Base-by-base conservation (phyloP, 1,140 invertebrate genomes). In the Zaprionus lachaisei region DNA sequence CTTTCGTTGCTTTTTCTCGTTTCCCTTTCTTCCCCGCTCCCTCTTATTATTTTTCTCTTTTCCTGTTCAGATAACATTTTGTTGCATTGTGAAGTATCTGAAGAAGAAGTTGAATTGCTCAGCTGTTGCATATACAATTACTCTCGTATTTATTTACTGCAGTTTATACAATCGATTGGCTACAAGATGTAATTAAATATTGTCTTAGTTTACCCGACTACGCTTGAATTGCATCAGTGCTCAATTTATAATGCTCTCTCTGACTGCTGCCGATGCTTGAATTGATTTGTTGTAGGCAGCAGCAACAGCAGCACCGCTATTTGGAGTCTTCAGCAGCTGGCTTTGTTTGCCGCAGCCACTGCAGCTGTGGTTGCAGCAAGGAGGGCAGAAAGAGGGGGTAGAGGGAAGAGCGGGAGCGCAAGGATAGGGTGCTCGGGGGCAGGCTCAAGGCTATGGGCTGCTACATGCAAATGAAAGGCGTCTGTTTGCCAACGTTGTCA, bases 251-350 rank as follows among this genome's bases (percentile, higher is more conserved):
- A 79, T 77, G 57, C 24, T 26, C 24, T 26, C 70, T 80, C 81
- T 77, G 70, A 79, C 38, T 15, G 5, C 38, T n/a, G 14, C 68
- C 55, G 67, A 77, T 76, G 72, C 41, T 47, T 71, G 70, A 91
- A 90, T 91, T 91, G 81, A 91, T 90, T 91, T 90, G 85, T 90
- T 85, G 68, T 64, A 75, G 73, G 75, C 72, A 61, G 66, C 69
- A 86, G 7, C 7, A 28, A 1, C 28, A 6, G 7, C 28, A 31
- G 31, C 31, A 7, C 15, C 38, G 0, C 20, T 17, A 51, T 83
- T 85, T 81, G 69, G 66, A 51, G 73, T 69, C 61, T 74, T 55
- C 62, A 58, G 37, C 11, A 41, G 47, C 31, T 76, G 56, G 70
- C 24, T 81, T 79, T 71, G 72, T 60, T 86, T 74, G 72, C 38